Evolutionary conservation across 2,797 vertebrate species (phyloP).

Genomic region (Sciurus carolinensis): DNA sequence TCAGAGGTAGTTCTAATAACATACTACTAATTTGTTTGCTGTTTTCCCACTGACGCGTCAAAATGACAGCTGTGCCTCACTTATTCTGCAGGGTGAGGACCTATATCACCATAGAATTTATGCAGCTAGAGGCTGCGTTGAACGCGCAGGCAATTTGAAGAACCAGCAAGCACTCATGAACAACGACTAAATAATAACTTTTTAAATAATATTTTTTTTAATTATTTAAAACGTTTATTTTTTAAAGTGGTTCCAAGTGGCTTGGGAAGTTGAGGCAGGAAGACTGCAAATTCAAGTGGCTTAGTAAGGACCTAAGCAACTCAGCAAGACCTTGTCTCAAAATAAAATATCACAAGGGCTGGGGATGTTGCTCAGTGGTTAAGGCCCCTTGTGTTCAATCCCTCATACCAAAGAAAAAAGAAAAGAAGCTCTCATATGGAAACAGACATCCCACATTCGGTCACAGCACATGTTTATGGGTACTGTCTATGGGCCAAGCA

Average conservation of each 20-base stretch:
- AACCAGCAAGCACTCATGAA: background rate
- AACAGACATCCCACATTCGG: background rate
- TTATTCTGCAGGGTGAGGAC: background rate
- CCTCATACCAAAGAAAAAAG: no score
- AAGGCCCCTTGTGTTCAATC: no score
- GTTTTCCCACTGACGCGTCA: background rate
- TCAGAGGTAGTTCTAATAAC: background rate
- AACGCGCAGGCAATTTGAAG: background rate
- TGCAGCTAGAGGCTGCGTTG: background rate
- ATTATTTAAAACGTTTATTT: no score
- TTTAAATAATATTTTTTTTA: no score
- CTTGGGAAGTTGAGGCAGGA: no score
- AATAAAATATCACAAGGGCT: no score
- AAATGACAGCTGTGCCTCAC: background rate
- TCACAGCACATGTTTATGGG: background rate
- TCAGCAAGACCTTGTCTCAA: no score
- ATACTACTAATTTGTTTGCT: background rate
- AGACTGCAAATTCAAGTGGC: no score
- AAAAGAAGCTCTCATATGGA: background rate
- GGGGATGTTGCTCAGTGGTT: no score
- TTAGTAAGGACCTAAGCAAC: no score
- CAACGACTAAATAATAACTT: background rate
- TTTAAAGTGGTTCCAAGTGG: no score
- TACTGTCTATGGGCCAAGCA: background rate
- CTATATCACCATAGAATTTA: background rate